These are phyloP conservation scores for Chymomyza procnemis DNA, from an alignment of 2,888 invertebrate genomes.

Conservation along the genomic window DNA sequence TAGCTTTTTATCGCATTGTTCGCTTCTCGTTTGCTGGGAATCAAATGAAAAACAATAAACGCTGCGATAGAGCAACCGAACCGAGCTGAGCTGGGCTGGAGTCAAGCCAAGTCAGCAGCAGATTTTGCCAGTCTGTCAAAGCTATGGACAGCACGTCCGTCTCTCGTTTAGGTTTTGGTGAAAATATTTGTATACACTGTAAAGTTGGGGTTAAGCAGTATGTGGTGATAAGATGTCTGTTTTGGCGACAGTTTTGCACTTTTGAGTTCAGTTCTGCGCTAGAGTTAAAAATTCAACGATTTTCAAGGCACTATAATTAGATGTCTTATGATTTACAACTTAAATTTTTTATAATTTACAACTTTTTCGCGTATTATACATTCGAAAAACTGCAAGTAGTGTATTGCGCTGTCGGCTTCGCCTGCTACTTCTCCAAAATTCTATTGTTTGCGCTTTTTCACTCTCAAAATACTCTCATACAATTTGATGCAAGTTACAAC, in stretches of 20 bases:
- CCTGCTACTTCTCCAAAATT: no score
- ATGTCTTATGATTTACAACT: no score
- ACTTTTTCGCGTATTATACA: no score
- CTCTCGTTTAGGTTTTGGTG: slow-evolving; percentile 13
- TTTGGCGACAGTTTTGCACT: no score
- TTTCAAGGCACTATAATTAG: no score
- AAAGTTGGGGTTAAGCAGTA: no score
- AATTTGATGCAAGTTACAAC: background rate
- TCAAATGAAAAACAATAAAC: slow-evolving; percentile 19
- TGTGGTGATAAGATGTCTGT: no score
- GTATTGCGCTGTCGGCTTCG: no score
- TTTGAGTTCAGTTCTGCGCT: no score
- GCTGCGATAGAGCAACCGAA: background rate
- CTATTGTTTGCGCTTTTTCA: background rate
- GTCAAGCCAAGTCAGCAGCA: background rate
- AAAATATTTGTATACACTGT: slow-evolving; percentile 20
- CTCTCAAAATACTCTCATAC: background rate
- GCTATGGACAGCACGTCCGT: slow-evolving; percentile 1
- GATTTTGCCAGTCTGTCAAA: slow-evolving; percentile 4
- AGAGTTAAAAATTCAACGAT: no score
- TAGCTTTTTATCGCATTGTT: slow-evolving; percentile 16
- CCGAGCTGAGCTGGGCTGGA: background rate
- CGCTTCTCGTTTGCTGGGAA: slow-evolving; percentile 11
- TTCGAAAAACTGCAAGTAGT: no score
- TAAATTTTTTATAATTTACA: no score